Percentiles rank a stretch among this genome's conserved stretches.
Evolutionary conservation across 2,888 invertebrate genomes (phyloP).

Genomic region (Chironomus tentans): DNA sequence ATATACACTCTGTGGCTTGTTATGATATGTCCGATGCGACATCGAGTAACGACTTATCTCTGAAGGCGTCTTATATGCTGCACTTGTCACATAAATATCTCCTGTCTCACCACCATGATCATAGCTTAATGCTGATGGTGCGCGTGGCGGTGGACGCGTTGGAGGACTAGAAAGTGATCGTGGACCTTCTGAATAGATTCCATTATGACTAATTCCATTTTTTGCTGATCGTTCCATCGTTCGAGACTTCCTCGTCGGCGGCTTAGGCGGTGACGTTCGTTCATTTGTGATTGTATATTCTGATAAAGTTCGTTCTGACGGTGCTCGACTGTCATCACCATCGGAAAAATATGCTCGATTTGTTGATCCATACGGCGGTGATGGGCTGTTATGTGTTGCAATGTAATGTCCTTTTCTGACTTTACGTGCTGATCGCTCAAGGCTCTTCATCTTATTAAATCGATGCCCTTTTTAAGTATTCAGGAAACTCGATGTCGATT

Average conservation of each 20-base stretch:
- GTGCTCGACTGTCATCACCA: conserved; percentile 66
- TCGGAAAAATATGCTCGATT: conserved; percentile 64
- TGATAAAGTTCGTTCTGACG: conserved; percentile 66
- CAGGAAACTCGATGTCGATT: no score
- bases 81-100: conserved; percentile 78
- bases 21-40: conserved; percentile 35
- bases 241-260: conserved; percentile 2
- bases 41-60: conserved; percentile 51
- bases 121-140: conserved; percentile 45
- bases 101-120: conserved; percentile 54
- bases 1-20: conserved; percentile 42
- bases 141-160: conserved; percentile 44
- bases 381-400: conserved; percentile 48
- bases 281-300: conserved; percentile 61
- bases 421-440: conserved; percentile 8
- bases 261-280: conserved; percentile 38
- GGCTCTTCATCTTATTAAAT: not conserved
- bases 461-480: no score
- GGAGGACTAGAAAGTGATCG: conserved; percentile 36
- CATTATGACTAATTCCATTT: conserved; percentile 33
- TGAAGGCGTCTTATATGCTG: conserved; percentile 72
- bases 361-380: conserved; percentile 44
- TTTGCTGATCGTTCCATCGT: not conserved
- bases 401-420: conserved; percentile 66
- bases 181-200: conserved; percentile 39